Percentiles rank a stretch among this genome's conserved stretches.
Conservation (phyloP, 2,888 invertebrate species). For the Crepidodera aurea region DNA sequence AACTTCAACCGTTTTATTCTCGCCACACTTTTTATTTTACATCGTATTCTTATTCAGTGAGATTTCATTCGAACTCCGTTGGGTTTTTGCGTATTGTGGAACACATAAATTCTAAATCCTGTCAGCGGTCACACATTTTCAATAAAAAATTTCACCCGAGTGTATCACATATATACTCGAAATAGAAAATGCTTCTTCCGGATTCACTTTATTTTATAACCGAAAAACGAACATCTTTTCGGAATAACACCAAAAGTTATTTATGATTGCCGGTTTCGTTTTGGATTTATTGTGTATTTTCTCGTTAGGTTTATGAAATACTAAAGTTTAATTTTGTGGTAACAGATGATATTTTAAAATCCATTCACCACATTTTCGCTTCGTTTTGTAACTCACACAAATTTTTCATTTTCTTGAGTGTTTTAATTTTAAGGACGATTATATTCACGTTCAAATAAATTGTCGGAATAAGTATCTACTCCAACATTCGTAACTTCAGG, state of each 20-base stretch:
- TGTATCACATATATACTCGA: constrained; percentile 35
- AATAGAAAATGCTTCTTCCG: constrained; percentile 30
- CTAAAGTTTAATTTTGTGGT: too few species aligned
- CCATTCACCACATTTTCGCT: too few species aligned
- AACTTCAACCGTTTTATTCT: background rate
- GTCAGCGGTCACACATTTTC: constrained; percentile 39
- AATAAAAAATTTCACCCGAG: constrained; percentile 40
- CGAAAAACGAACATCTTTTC: constrained; percentile 29
- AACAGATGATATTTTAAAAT: too few species aligned
- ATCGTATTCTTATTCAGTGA: constrained; percentile 17
- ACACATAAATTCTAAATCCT: constrained; percentile 29
- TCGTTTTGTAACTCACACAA: too few species aligned
- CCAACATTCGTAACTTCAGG: too few species aligned
- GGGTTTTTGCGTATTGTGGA: constrained; percentile 29
- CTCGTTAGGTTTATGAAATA: background rate
- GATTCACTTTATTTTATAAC: constrained; percentile 35
- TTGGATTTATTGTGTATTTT: background rate
- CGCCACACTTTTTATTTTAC: background rate
- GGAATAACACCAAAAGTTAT: constrained; percentile 25
- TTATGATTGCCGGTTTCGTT: constrained; percentile 10
- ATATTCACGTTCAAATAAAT: too few species aligned
- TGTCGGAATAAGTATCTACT: too few species aligned
- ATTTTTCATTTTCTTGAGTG: too few species aligned
- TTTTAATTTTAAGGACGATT: too few species aligned
- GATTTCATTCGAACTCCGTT: constrained; percentile 20